These are phyloP conservation scores for Gadus macrocephalus DNA, from an alignment of 2,113 vertebrate genomes.

Conservation along the genomic window DNA sequence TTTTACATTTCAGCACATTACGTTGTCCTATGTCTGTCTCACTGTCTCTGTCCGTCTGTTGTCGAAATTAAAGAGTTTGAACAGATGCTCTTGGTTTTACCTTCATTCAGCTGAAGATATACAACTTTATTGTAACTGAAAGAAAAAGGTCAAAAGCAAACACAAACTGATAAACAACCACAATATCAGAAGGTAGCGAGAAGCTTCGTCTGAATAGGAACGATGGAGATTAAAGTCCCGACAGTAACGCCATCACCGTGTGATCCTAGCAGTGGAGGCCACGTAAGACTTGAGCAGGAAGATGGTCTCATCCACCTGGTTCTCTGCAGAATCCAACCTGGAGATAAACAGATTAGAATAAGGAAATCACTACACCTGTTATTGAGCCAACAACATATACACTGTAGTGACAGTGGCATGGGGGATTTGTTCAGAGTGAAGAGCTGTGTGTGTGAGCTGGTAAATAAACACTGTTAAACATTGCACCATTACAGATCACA, in stretches of 20 bases:
- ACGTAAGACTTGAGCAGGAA: conserved; percentile 87
- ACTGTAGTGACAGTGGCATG: too few species aligned
- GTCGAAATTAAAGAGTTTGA: conserved; percentile 38
- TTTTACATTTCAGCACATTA: conserved; percentile 48
- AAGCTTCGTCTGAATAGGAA: not conserved
- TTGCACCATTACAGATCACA: too few species aligned
- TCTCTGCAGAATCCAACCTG: conserved; percentile 88
- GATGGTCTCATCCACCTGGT: conserved; percentile 91
- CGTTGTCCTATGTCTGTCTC: conserved; percentile 18
- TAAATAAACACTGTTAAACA: too few species aligned
- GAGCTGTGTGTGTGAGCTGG: too few species aligned
- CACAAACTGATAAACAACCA: not conserved
- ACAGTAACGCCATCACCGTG: conserved; percentile 37
- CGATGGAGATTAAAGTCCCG: not conserved
- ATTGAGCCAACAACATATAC: too few species aligned
- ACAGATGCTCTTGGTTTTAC: conserved; percentile 16
- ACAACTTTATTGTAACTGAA: not conserved
- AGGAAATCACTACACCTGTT: too few species aligned
- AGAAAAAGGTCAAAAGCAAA: conserved; percentile 13
- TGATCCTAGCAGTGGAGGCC: conserved; percentile 46
- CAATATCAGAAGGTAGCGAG: not conserved
- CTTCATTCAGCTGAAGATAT: not conserved
- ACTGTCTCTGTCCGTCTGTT: conserved; percentile 35
- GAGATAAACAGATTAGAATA: not conserved
- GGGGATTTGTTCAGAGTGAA: too few species aligned